These are phyloP conservation scores for Antheraea assamensis DNA, from an alignment of 2,888 invertebrate genomes.

Conservation along the genomic window DNA sequence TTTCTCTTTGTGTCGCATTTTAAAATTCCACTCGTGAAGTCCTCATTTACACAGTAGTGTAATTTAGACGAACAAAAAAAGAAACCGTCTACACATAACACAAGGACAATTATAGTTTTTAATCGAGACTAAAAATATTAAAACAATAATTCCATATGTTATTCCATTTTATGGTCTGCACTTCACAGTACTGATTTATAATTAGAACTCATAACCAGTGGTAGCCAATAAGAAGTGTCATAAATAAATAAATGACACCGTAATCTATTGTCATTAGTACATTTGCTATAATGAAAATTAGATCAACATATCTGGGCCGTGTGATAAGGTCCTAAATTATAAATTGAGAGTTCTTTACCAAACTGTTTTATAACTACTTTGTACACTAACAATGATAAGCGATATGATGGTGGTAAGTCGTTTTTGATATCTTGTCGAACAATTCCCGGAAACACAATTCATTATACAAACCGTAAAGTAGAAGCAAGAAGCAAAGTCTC, in stretches of 20 bases:
- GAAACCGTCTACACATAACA: neutral
- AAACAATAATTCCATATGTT: too few species aligned
- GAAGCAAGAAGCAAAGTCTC: too few species aligned
- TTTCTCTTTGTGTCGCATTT: constrained; percentile 56
- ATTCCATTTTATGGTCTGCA: too few species aligned
- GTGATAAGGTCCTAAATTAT: neutral
- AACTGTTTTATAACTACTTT: neutral
- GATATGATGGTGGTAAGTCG: too few species aligned
- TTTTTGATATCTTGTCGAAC: too few species aligned
- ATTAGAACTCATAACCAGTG: neutral
- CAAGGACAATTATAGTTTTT: too few species aligned
- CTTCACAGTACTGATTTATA: neutral
- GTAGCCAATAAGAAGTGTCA: neutral
- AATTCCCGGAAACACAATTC: too few species aligned
- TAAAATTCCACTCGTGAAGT: constrained; percentile 47
- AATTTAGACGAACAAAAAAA: constrained; percentile 20
- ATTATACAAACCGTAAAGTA: too few species aligned
- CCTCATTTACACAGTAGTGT: constrained; percentile 33
- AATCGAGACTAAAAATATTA: too few species aligned
- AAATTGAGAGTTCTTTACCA: neutral
- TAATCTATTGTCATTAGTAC: neutral
- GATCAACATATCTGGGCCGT: neutral
- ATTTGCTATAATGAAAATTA: neutral
- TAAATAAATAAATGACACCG: neutral
- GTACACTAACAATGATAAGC: too few species aligned